phyloP scores from a whole-genome alignment of 2,113 vertebrate species.

The Prionailurus bengalensis region DNA sequence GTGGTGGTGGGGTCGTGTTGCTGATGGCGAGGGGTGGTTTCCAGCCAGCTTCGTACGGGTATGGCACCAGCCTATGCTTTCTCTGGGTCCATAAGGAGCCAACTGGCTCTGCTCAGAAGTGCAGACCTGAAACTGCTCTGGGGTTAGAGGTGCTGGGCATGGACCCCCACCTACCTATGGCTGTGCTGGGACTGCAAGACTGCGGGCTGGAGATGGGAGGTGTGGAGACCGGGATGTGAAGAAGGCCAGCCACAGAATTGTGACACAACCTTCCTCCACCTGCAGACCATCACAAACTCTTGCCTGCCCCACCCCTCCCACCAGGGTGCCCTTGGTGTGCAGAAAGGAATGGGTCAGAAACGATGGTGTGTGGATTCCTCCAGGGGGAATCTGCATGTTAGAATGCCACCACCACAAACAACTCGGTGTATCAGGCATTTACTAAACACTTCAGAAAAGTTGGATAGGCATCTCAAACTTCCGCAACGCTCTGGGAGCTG shows the following conservation, averaged over 20 bases:
- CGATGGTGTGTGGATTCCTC: background rate
- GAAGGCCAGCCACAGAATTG: background rate
- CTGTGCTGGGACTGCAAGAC: background rate
- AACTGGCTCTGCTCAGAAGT: background rate
- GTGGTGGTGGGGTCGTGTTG: slow-evolving; percentile 98
- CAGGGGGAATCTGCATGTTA: background rate
- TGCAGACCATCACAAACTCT: background rate
- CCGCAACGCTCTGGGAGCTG: background rate
- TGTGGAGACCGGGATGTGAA: no score
- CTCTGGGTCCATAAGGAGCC: background rate
- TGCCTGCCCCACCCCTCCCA: background rate
- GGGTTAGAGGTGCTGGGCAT: background rate
- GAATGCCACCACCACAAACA: no score
- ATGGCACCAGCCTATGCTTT: slow-evolving; percentile 66
- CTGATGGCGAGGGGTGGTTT: slow-evolving; percentile 97
- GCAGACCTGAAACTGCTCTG: background rate
- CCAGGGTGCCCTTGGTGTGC: background rate
- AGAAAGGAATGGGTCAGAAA: background rate
- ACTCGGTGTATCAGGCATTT: background rate
- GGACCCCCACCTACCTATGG: background rate
- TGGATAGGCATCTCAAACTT: background rate
- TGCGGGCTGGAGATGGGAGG: background rate
- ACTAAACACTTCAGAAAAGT: no score
- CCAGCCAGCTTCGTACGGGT: slow-evolving; percentile 98
- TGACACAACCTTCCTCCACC: background rate